Evolutionary conservation across 2,888 invertebrate genomes (phyloP).

Genomic region (Chydorus sphaericus): DNA sequence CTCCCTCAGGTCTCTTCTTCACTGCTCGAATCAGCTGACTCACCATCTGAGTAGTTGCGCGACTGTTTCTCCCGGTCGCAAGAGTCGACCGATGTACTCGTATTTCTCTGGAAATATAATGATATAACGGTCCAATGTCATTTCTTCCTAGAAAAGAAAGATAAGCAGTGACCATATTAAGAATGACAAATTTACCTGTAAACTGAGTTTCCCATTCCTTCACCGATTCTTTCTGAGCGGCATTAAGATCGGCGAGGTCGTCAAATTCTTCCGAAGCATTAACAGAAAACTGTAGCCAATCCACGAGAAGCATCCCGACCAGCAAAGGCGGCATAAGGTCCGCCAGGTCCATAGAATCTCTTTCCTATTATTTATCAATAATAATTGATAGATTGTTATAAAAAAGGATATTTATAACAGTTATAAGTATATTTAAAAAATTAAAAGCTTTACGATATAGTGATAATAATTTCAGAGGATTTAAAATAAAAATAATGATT

Average conservation of each 20-base stretch:
- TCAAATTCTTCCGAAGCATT: conserved; percentile 75
- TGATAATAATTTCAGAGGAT: no score
- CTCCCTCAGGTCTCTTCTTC: conserved; percentile 11
- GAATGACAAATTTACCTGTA: conserved; percentile 52
- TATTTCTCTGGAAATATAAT: conserved; percentile 65
- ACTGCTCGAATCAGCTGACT: conserved; percentile 27
- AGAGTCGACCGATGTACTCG: conserved; percentile 70
- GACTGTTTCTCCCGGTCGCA: conserved; percentile 85
- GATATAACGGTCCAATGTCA: not conserved
- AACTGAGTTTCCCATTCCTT: conserved; percentile 96
- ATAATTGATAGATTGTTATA: no score
- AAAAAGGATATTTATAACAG: no score
- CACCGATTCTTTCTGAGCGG: conserved; percentile 87
- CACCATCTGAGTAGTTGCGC: conserved; percentile 80
- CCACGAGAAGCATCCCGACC: conserved; percentile 91
- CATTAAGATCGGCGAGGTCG: conserved; percentile 83
- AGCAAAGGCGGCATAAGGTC: conserved; percentile 85
- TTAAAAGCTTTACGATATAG: no score
- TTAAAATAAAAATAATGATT: no score
- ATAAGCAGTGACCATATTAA: not conserved
- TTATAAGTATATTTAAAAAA: no score
- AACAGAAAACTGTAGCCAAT: conserved; percentile 81
- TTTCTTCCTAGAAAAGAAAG: not conserved
- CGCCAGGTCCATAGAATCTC: conserved; percentile 27
- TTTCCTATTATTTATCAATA: no score